Conservation (phyloP, 1,140 invertebrate species). For the Neotoxoptera formosana region DNA sequence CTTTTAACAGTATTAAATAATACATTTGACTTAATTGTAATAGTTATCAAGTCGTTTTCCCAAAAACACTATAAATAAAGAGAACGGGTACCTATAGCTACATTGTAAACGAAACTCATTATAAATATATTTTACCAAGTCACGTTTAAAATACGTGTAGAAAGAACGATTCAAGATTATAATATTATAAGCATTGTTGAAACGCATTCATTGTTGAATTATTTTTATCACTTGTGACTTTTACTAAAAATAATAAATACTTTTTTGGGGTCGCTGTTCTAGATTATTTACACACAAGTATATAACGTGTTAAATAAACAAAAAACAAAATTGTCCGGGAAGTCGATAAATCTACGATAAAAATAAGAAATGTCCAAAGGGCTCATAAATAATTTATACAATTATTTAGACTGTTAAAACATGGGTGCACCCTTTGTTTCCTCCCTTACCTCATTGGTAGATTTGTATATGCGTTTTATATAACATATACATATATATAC, state of each 20-base stretch:
- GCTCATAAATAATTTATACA: slow-evolving; percentile 52
- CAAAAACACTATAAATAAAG: background rate
- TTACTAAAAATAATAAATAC: slow-evolving; percentile 22
- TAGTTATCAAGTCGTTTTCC: slow-evolving; percentile 21
- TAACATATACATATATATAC: background rate
- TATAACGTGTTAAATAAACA: slow-evolving; percentile 26
- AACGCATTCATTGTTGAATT: slow-evolving; percentile 12
- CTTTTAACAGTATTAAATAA: background rate
- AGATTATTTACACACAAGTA: slow-evolving; percentile 16
- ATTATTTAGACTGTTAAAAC: slow-evolving; percentile 42
- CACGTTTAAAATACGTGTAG: slow-evolving; percentile 26
- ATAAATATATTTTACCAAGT: slow-evolving; percentile 23
- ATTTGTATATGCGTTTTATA: background rate
- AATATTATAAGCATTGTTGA: slow-evolving; percentile 1
- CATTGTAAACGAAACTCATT: background rate
- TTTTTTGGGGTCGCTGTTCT: slow-evolving; percentile 59
- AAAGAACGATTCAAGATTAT: slow-evolving; percentile 22
- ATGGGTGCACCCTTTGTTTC: slow-evolving; percentile 28
- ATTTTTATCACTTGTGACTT: background rate
- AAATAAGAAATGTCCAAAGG: slow-evolving; percentile 32
- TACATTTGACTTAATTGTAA: background rate
- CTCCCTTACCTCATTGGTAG: background rate
- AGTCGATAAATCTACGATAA: slow-evolving; percentile 37
- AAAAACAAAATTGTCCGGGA: slow-evolving; percentile 19
- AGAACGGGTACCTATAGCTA: background rate